These are phyloP conservation scores for Punctoribates punctum DNA, from an alignment of 2,888 invertebrate species.

Conservation along the genomic window DNA sequence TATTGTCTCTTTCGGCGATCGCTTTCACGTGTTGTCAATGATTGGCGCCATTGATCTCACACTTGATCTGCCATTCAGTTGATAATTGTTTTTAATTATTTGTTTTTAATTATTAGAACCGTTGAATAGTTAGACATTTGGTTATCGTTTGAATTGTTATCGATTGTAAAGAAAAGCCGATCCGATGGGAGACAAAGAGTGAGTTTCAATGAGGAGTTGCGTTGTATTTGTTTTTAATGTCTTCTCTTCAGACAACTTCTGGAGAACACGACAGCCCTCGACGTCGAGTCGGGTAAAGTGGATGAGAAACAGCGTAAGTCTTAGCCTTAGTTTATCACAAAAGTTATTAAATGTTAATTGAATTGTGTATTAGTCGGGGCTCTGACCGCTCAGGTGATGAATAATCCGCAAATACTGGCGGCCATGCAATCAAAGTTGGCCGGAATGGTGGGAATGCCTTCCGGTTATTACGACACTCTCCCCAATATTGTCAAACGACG, in stretches of 20 bases:
- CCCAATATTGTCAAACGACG: constrained; percentile 74
- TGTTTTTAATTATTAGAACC: too few relatives aligned
- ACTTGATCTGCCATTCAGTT: too few relatives aligned
- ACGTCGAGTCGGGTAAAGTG: constrained; percentile 18
- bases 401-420: constrained; percentile 41
- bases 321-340: neutral
- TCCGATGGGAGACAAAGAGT: too few relatives aligned
- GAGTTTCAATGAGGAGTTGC: neutral
- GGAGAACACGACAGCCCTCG: neutral
- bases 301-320: constrained; percentile 14
- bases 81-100: too few relatives aligned
- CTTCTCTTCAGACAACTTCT: neutral
- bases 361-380: neutral
- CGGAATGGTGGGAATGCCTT: constrained; percentile 41
- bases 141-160: too few relatives aligned
- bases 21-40: neutral
- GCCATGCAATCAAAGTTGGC: constrained; percentile 37
- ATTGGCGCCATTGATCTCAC: constrained; percentile 1
- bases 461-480: constrained; percentile 51
- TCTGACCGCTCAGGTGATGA: constrained; percentile 39
- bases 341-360: neutral
- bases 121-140: too few relatives aligned
- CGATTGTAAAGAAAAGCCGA: too few relatives aligned
- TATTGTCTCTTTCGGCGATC: too few relatives aligned
- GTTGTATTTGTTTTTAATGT: neutral